These are phyloP conservation scores for Melanitta fusca DNA, from an alignment of 2,797 vertebrate genomes.

Conservation along the genomic window DNA sequence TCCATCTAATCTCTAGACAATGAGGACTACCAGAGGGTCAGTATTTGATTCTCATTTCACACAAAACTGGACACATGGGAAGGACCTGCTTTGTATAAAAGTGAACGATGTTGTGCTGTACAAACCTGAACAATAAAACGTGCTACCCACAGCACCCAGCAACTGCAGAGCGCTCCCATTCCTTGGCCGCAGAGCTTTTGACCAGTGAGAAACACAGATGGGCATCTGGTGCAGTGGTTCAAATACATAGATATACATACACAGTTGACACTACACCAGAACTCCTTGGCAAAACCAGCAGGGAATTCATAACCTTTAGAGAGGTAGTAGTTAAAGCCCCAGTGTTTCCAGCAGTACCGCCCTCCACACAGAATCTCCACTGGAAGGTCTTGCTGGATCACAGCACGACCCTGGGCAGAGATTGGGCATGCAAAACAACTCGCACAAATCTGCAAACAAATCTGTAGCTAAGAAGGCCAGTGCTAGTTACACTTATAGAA, in stretches of 20 bases:
- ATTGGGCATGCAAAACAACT: not conserved
- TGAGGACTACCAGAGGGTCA: not conserved
- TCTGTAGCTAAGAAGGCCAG: not conserved
- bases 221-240: not conserved
- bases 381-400: not conserved
- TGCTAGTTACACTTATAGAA: not conserved
- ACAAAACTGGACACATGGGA: not conserved
- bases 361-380: not conserved
- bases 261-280: not conserved
- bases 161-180: not conserved
- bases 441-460: not conserved
- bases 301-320: not conserved
- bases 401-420: not conserved
- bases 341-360: not conserved
- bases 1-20: not conserved
- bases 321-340: not conserved
- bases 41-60: not conserved
- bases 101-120: not conserved
- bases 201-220: not conserved
- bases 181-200: not conserved
- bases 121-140: fast-evolving
- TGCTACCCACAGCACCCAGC: not conserved
- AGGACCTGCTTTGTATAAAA: not conserved
- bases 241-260: fast-evolving
- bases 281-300: not conserved